Percentiles rank a stretch among this genome's conserved stretches.
Conservation (phyloP, 2,888 invertebrate species). For the Drosophila ezoana region DNA sequence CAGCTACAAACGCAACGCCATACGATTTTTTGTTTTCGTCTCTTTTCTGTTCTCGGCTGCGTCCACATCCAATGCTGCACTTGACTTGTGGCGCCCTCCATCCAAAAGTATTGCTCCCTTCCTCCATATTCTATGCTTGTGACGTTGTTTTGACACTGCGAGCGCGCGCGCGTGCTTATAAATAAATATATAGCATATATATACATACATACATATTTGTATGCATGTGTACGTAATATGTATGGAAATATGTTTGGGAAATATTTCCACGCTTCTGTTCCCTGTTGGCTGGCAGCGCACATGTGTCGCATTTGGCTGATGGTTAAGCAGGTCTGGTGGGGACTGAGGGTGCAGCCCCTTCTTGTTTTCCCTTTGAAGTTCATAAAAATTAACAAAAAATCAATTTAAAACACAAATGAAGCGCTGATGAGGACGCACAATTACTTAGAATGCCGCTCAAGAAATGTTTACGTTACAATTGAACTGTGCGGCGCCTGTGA, state of each 20-base stretch:
- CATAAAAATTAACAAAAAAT: constrained; percentile 78
- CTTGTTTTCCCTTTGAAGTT: constrained; percentile 71
- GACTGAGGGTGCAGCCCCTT: constrained; percentile 44
- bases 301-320: constrained; percentile 51
- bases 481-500: constrained; percentile 59
- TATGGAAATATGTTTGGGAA: constrained; percentile 57
- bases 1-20: constrained; percentile 50
- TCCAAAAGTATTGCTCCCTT: background rate
- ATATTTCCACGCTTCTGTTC: constrained; percentile 63
- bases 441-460: constrained; percentile 28
- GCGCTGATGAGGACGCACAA: constrained; percentile 67
- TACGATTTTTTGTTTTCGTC: constrained; percentile 31
- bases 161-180: constrained; percentile 78
- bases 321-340: background rate
- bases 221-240: constrained; percentile 1
- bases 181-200: constrained; percentile 58
- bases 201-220: background rate
- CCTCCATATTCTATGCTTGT: constrained; percentile 38
- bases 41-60: constrained; percentile 34
- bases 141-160: constrained; percentile 79
- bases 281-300: constrained; percentile 41
- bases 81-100: constrained; percentile 72
- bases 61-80: constrained; percentile 55
- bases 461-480: constrained; percentile 68
- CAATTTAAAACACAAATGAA: constrained; percentile 76